Base-by-base conservation (phyloP, 37 sponge, comb jelly and placozoan species). In the Cladorhizidae sp. region DNA sequence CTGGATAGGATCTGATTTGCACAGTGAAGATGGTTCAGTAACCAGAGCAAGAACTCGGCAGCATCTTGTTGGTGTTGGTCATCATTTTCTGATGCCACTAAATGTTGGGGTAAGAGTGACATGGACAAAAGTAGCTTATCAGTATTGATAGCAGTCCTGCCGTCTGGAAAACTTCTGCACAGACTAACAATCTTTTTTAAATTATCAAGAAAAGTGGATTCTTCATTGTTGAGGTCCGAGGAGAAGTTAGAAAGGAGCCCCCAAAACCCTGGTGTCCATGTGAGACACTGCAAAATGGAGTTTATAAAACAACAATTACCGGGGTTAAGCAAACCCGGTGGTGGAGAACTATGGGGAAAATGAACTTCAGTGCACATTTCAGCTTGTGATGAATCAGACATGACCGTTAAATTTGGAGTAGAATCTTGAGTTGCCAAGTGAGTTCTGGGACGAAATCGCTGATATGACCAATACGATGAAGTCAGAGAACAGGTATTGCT, bases 31-130 rank as follows among this genome's bases (percentile, higher is more conserved):
- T 54, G 36, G 26, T 90, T 78, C 18, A 90, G 67, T 17, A 90
- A 32, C 86, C 81, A 90, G 0, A 90, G 36, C 11, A 90, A 72
- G 59, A 85, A 90, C 58, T 90, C 90, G 0, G 81, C 85, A 0
- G 82, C 81, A 70, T 90, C 90, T 69, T 90, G 90, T 43, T 90
- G 90, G 1, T 77, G 59, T 63, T 90, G 90, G 33, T 35, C 7
- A 25, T 40, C 32, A 1, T 37, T 57, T 38, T 32, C 51, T 20
- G 50, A 2, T 15, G 71, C 49, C 20, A 87, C 82, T 21, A 87
- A 72, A 40, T 87, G 76, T 9, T 81, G 81, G 22, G 76, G 81
- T 8, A 81, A 1, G 0, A 7, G 20, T 11, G 87, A 80, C 40
- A 87, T 29, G 31, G 82, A 52, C 12, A 1, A 7, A 45, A 87